Base-by-base conservation (phyloP, 2,113 vertebrate genomes). In the Emberiza fucata region DNA sequence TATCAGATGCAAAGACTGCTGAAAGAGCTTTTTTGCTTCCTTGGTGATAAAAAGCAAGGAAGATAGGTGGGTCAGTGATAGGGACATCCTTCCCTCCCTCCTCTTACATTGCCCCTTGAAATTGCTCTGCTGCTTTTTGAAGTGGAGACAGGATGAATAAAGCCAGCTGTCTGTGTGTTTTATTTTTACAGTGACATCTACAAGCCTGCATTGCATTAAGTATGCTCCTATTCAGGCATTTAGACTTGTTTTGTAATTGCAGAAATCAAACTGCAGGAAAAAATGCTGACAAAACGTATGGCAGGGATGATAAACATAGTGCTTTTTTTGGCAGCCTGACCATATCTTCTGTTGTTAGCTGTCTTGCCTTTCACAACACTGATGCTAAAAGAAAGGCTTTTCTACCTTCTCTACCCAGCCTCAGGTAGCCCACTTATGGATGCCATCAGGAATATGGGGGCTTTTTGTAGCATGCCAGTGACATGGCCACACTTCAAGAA, bases 181-280 rank as follows among this genome's bases (percentile, higher is more conserved):
- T 96, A 82, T 95, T 96, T 91, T 94, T 87, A 27, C 92, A 83
- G 64, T 94, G 95, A 96, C 94, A 94, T 95, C 91, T 93, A 94
- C 92, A 86, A 94, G 82, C 71, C 88, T 91, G 82, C 81, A 65
- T 37, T 92, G 40, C 90, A 97, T 96, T 96, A 96, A 89, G 72
- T 86, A 59, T 40, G 70, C 90, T 95, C 68, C 85, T 57, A 90
- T 95, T 94, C 91, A 95, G 91, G 63, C 77, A 0, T 82, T 97
- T 82, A 93, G 91, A 24, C 73, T 94, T 93, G 95, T 88, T 96
- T 96, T 94, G 85, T 95, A 97, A 95, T 97, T 96, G 89, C 90
- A 96, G 95, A 86, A 97, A 95, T 95, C 93, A 97, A 91, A 96
- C 88, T 81, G 78, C 64, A 93, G 84, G 92, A 76, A 93, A 95